These are phyloP conservation scores for Hydropotes inermis DNA, from an alignment of 2,113 vertebrate genomes.

Conservation along the genomic window DNA sequence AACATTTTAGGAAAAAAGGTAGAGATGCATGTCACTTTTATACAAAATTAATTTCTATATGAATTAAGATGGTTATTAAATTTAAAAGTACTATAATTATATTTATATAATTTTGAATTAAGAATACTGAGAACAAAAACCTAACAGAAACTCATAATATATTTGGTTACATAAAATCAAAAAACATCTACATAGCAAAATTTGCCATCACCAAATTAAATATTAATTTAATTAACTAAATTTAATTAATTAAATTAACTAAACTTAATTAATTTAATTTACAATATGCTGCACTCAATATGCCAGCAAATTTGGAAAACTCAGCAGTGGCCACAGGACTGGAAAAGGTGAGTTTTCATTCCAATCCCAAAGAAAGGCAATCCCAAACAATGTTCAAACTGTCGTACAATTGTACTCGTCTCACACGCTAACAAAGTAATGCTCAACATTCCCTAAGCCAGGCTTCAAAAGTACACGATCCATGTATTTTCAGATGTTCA, in stretches of 20 bases:
- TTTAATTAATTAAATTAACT: too few species aligned
- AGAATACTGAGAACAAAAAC: not conserved
- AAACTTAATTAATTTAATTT: not conserved
- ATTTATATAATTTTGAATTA: not conserved
- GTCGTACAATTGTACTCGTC: not conserved
- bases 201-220: not conserved
- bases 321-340: not conserved
- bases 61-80: not conserved
- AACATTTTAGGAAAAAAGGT: not conserved
- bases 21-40: not conserved
- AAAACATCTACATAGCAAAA: not conserved
- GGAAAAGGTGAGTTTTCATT: not conserved
- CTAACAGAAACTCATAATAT: not conserved
- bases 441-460: too few species aligned
- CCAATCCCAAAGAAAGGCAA: not conserved
- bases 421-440: not conserved
- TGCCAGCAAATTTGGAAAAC: not conserved
- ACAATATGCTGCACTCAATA: not conserved
- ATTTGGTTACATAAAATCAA: not conserved
- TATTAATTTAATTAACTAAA: not conserved
- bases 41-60: not conserved
- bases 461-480: too few species aligned
- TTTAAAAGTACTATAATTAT: not conserved
- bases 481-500: too few species aligned
- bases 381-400: not conserved